phyloP scores from a whole-genome alignment of 2,888 invertebrate species.

The Monoplex corrugatus region DNA sequence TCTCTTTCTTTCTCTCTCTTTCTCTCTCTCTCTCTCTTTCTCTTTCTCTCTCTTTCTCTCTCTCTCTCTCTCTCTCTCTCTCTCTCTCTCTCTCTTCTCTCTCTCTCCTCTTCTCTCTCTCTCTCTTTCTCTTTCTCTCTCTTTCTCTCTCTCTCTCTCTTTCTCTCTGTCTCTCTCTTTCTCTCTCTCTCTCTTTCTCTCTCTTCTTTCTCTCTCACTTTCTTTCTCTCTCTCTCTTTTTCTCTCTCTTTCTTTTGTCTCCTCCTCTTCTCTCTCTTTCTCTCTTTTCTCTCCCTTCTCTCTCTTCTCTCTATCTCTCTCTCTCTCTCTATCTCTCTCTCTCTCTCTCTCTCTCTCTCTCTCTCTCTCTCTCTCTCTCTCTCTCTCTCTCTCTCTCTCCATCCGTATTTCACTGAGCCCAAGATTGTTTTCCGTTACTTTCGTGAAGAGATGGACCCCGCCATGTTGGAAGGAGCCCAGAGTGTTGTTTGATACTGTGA shows the following conservation, averaged over 20 bases:
- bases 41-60: background rate
- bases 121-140: too few relatives aligned
- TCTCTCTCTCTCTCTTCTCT: background rate
- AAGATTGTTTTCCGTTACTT: too few relatives aligned
- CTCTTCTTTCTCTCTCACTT: conserved; percentile 12
- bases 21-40: background rate
- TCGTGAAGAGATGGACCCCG: too few relatives aligned
- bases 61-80: background rate
- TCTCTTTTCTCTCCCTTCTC: background rate
- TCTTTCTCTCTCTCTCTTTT: conserved; percentile 1
- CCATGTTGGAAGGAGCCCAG: too few relatives aligned
- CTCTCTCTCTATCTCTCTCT: background rate
- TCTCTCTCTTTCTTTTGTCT: background rate
- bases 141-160: conserved; percentile 31
- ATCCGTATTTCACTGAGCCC: too few relatives aligned
- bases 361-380: background rate
- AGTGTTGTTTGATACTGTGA: too few relatives aligned
- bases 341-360: background rate
- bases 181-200: conserved; percentile 17
- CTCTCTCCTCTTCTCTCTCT: background rate
- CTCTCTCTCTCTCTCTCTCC: background rate
- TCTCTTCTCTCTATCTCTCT: conserved; percentile 5
- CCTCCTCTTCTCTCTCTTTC: background rate
- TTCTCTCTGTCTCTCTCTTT: conserved; percentile 35
- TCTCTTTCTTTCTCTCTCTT: background rate